phyloP scores from a whole-genome alignment of 2,797 vertebrate species.

The Adrianichthys oophorus region DNA sequence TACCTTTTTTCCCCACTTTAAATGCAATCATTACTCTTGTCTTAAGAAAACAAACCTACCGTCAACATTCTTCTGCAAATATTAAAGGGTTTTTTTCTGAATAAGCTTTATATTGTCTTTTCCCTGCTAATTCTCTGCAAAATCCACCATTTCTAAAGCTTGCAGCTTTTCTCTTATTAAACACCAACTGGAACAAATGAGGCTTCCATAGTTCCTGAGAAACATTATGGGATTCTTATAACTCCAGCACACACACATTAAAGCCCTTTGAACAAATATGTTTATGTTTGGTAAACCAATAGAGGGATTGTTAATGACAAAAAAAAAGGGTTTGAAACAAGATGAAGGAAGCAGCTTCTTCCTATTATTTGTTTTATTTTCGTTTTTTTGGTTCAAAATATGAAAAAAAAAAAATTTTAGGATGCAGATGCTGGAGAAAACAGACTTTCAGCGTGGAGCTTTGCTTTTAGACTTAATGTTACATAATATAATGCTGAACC shows the following conservation, averaged over 20 bases:
- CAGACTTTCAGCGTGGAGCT: background rate
- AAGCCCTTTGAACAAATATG: constrained; percentile 1
- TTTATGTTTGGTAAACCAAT: constrained; percentile 5
- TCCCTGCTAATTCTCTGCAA: too few species aligned
- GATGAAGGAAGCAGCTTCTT: constrained; percentile 2
- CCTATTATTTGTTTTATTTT: background rate
- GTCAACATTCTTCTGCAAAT: too few species aligned
- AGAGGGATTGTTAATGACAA: constrained; percentile 22
- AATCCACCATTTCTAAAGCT: background rate
- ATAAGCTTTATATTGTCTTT: too few species aligned
- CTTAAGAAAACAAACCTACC: too few species aligned
- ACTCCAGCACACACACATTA: constrained; percentile 1
- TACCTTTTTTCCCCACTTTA: too few species aligned
- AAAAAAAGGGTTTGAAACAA: constrained; percentile 14
- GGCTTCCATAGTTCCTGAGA: background rate
- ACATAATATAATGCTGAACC: background rate
- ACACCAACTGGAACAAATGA: background rate
- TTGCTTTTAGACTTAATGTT: background rate
- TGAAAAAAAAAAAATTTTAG: background rate
- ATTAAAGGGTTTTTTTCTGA: too few species aligned
- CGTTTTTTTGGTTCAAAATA: too few species aligned
- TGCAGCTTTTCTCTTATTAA: constrained; percentile 1
- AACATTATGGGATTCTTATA: background rate
- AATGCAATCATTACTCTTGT: too few species aligned
- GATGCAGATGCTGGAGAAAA: background rate